Conservation (phyloP, 1,140 invertebrate species). For the Ceratina australensis region DNA sequence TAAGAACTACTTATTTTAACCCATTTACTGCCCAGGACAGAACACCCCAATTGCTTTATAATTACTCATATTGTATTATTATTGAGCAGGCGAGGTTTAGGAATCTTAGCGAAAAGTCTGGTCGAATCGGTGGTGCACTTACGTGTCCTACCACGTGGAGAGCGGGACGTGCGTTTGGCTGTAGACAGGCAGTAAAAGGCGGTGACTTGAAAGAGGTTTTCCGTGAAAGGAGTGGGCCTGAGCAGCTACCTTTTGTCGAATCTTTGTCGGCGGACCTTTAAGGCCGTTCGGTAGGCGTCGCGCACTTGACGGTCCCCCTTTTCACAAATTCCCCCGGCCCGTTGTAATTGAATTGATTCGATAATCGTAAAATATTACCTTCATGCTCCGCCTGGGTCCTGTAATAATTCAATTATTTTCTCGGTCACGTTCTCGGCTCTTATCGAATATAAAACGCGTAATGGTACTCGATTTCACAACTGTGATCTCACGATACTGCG, state of each 20-base stretch:
- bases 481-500: neutral
- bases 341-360: slow-evolving; percentile 48
- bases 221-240: slow-evolving; percentile 74
- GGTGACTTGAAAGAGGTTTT: slow-evolving; percentile 76
- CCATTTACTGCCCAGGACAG: too few species aligned
- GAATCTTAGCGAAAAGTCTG: neutral
- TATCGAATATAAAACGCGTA: neutral
- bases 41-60: too few species aligned
- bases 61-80: too few species aligned
- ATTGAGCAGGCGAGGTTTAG: too few species aligned
- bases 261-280: slow-evolving; percentile 69
- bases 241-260: slow-evolving; percentile 69
- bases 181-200: slow-evolving; percentile 68
- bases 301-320: slow-evolving; percentile 23
- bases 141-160: slow-evolving; percentile 9
- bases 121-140: too few species aligned
- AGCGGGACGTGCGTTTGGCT: slow-evolving; percentile 54
- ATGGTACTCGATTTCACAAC: too few species aligned
- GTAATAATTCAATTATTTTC: slow-evolving; percentile 28
- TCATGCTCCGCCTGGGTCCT: slow-evolving; percentile 6
- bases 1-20: too few species aligned
- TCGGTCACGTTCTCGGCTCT: neutral
- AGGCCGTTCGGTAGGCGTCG: slow-evolving; percentile 16
- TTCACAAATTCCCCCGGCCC: slow-evolving; percentile 28
- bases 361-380: slow-evolving; percentile 36